phyloP scores from a whole-genome alignment of 1,140 invertebrate genomes.

The Drosophila ercepeae region DNA sequence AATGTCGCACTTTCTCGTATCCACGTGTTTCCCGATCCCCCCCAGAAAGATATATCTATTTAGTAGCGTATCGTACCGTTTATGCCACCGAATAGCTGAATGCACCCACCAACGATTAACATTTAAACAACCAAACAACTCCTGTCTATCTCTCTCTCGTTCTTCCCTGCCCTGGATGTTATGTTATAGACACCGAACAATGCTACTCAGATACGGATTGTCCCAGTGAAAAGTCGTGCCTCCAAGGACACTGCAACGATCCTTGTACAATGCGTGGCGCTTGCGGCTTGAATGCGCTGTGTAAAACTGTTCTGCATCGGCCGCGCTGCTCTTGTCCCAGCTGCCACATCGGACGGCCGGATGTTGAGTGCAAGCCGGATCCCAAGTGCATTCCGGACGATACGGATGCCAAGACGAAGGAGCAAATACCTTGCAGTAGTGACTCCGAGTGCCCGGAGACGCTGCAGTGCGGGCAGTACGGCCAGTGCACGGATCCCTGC shows the following conservation, averaged over 20 bases:
- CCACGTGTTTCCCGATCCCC: constrained; percentile 18
- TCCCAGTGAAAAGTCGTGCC: constrained; percentile 94
- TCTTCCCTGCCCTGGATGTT: constrained; percentile 69
- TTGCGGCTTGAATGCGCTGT: constrained; percentile 95
- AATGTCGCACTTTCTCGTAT: constrained; percentile 48
- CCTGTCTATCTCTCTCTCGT: constrained; percentile 79
- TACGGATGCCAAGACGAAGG: constrained; percentile 84
- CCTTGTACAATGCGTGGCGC: constrained; percentile 94
- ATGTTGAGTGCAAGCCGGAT: constrained; percentile 90
- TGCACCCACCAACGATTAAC: constrained; percentile 77
- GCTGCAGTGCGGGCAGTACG: constrained; percentile 89
- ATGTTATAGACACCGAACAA: constrained; percentile 89
- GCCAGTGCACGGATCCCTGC: constrained; percentile 92
- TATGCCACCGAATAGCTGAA: constrained; percentile 64
- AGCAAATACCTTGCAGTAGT: constrained; percentile 86
- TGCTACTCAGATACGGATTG: constrained; percentile 96
- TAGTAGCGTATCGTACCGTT: constrained; percentile 54
- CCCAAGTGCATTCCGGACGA: constrained; percentile 87
- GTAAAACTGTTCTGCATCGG: constrained; percentile 91
- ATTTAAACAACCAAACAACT: constrained; percentile 78
- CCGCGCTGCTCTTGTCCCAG: constrained; percentile 94
- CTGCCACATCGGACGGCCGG: constrained; percentile 92
- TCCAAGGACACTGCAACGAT: constrained; percentile 93
- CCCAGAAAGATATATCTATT: constrained; percentile 30
- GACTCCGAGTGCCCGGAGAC: constrained; percentile 90